Base-by-base conservation (phyloP, 2,888 invertebrate species). In the Camponotus fellah region DNA sequence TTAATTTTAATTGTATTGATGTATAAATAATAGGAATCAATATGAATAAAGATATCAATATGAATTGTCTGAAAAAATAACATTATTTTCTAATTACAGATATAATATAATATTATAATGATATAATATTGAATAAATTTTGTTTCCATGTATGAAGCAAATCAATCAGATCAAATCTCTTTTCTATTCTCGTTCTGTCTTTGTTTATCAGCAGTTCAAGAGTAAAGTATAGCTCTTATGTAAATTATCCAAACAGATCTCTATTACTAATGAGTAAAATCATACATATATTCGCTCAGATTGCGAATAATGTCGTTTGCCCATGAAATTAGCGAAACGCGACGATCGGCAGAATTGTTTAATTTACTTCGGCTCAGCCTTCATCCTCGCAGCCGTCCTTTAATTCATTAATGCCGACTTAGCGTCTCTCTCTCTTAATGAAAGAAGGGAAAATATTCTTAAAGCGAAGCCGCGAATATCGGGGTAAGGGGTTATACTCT, bases 371-470 rank as follows among this genome's bases (percentile, higher is more conserved):
- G 75, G 80, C 56, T 81, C 40, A 72, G 76, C 40, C 71, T 4
- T 8, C 14, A 32, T 12, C 46, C 21, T 85, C 85, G 75, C 83
- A 86, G 85, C 90, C 77, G 72, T 56, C 91, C 92, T 93, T 93
- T 93, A 94, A 94, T 94, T 91, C 91, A 94, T 94, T 94, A 94
- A 93, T 93, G 92, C 91, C 90, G 64, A 84, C 65, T 64, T 65
- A 46, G 74, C 40, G 46, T 65, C 74, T 58, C 58, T 65, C 58
- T 65, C 60, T 65, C 53, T 87, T 88, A 88, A 91, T 86, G 89
- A 91, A 26, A 90, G 91, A 90, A 91, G 86, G 88, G 90, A 87
- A 87, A 87, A 89, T 53, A 53, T 88, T 90, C 89, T 90, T 89
- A 87, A 89, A 89, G 85, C 81, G 80, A 72, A 83, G 76, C 65